phyloP scores from a whole-genome alignment of 2,113 vertebrate genomes.

The Pedetes capensis region DNA sequence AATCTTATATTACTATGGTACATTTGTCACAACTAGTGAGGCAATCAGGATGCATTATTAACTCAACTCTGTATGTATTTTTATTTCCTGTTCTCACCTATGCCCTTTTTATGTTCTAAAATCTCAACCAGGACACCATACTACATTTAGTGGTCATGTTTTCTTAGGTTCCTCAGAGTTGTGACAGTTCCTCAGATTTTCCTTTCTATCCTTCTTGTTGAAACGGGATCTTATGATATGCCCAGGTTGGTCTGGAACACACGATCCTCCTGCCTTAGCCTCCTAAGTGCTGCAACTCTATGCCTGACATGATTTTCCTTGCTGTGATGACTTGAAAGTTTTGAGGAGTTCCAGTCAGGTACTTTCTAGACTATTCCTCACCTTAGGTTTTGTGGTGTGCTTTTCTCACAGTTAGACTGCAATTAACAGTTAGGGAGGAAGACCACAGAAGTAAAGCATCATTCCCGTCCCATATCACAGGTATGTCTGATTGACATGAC shows the following conservation, averaged over 20 bases:
- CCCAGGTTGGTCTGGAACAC: no score
- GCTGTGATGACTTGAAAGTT: background rate
- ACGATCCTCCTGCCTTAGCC: no score
- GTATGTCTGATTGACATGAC: fast-evolving
- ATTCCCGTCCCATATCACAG: background rate
- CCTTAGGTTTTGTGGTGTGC: background rate
- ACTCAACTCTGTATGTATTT: background rate
- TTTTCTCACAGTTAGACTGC: background rate
- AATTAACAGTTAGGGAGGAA: background rate
- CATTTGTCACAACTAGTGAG: no score
- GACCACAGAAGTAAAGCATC: background rate
- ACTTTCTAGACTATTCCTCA: background rate
- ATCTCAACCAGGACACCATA: background rate
- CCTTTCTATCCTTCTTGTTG: no score
- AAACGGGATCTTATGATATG: no score
- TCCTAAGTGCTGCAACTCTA: no score
- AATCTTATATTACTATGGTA: no score
- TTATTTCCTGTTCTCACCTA: background rate
- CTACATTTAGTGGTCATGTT: slow-evolving; percentile 16
- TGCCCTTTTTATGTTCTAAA: background rate
- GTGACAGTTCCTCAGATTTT: background rate
- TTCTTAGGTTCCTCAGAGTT: background rate
- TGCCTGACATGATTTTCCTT: no score
- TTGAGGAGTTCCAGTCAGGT: background rate
- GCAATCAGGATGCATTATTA: background rate